These are phyloP conservation scores for Macrophya alboannulata DNA, from an alignment of 2,888 invertebrate species.

Conservation along the genomic window DNA sequence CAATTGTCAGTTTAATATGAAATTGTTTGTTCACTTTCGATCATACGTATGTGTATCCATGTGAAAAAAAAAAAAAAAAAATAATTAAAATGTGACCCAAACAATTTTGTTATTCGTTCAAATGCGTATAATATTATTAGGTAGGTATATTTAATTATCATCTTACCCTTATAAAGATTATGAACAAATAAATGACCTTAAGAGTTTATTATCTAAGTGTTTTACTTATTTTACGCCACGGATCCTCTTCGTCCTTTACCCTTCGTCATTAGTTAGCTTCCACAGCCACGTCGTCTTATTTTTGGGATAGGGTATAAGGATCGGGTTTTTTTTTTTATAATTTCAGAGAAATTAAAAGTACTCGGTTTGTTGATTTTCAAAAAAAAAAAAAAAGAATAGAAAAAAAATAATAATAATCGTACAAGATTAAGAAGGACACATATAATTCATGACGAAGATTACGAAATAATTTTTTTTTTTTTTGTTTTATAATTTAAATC, in stretches of 20 bases:
- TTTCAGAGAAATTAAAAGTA: conserved; percentile 37
- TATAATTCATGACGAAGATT: conserved; percentile 15
- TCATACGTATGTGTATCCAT: too few species aligned
- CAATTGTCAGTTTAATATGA: conserved; percentile 56
- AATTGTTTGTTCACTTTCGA: conserved; percentile 57
- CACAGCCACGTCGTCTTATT: conserved; percentile 55
- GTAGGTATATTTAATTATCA: conserved; percentile 59
- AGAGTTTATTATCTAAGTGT: conserved; percentile 58
- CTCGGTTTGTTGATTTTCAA: neutral
- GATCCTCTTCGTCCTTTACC: conserved; percentile 67
- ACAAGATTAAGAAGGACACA: conserved; percentile 5
- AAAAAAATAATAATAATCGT: neutral
- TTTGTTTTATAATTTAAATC: neutral
- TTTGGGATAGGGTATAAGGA: conserved; percentile 59
- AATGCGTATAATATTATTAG: conserved; percentile 59
- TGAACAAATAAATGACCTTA: conserved; percentile 56
- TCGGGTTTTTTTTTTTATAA: conserved; percentile 25
- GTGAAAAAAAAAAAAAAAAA: neutral
- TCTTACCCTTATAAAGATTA: conserved; percentile 53
- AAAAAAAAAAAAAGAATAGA: neutral
- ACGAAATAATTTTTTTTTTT: neutral
- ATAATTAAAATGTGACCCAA: conserved; percentile 2
- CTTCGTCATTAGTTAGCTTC: conserved; percentile 61
- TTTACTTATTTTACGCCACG: conserved; percentile 63
- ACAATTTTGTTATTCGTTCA: conserved; percentile 30